A percentile compares a stretch with the other conserved stretches of the same genome.
Conservation (phyloP, 2,113 vertebrate genomes). For the Ivindomyrus marchei region DNA sequence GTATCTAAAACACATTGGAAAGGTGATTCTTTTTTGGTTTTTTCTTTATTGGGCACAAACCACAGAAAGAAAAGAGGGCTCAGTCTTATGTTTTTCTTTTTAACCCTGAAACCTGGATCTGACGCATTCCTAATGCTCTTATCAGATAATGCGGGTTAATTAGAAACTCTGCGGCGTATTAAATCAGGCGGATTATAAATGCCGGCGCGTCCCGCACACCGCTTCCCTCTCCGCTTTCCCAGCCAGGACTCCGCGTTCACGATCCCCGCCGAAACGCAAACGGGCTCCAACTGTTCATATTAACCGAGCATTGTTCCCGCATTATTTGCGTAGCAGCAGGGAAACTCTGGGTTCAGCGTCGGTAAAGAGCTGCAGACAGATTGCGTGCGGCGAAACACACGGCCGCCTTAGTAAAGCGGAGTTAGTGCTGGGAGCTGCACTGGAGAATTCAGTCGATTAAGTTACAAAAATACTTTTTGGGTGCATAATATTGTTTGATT, state of each 20-base stretch:
- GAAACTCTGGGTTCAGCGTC: not conserved
- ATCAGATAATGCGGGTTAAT: conserved; percentile 45
- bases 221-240: conserved; percentile 5
- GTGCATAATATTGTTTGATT: not conserved
- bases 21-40: not conserved
- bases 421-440: not conserved
- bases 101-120: conserved; percentile 26
- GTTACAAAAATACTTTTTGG: not conserved
- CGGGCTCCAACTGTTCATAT: not conserved
- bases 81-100: conserved; percentile 36
- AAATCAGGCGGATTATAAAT: conserved; percentile 40
- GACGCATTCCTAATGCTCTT: conserved; percentile 26
- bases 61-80: not conserved
- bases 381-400: not conserved
- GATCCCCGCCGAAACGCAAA: not conserved
- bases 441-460: not conserved
- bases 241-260: not conserved
- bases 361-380: not conserved
- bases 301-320: not conserved
- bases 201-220: conserved; percentile 24
- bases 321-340: not conserved
- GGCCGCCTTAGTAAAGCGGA: not conserved
- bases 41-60: not conserved
- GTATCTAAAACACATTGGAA: not conserved
- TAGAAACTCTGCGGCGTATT: conserved; percentile 41